These are phyloP conservation scores for Abrostola triplasia DNA, from an alignment of 2,888 invertebrate genomes.

Conservation along the genomic window DNA sequence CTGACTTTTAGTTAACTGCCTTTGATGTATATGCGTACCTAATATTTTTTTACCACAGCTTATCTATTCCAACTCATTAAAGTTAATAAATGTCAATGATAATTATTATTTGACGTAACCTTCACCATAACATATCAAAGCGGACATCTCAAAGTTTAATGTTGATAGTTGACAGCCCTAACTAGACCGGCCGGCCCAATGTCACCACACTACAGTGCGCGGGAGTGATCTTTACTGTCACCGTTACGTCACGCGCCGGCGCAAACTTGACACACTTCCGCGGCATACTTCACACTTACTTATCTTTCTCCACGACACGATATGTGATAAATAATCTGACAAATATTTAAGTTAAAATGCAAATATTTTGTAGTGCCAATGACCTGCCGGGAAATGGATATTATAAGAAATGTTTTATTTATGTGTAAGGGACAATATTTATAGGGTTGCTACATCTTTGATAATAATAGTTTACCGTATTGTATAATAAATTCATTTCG, in stretches of 20 bases:
- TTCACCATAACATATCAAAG: too few species aligned
- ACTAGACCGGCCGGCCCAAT: slow-evolving; percentile 50
- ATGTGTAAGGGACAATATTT: too few species aligned
- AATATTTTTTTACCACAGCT: too few species aligned
- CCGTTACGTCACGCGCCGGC: slow-evolving; percentile 66
- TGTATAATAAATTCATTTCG: too few species aligned
- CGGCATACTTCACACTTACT: slow-evolving; percentile 59
- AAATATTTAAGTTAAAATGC: slow-evolving; percentile 20
- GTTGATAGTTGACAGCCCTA: slow-evolving; percentile 2
- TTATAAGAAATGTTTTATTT: neutral
- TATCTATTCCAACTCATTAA: too few species aligned
- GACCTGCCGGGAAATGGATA: slow-evolving; percentile 19
- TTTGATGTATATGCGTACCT: too few species aligned
- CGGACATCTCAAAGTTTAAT: neutral
- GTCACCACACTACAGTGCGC: slow-evolving; percentile 58
- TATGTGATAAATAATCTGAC: slow-evolving; percentile 27
- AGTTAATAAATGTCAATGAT: too few species aligned
- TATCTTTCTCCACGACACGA: slow-evolving; percentile 36
- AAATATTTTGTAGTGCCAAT: slow-evolving; percentile 25
- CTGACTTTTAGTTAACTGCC: too few species aligned
- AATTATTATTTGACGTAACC: too few species aligned
- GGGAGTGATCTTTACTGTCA: slow-evolving; percentile 56
- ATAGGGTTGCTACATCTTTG: too few species aligned
- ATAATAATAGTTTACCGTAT: too few species aligned
- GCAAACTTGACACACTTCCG: slow-evolving; percentile 80